phyloP scores from a whole-genome alignment of 2,113 vertebrate genomes.

The Cryptomyrus ogoouensis region DNA sequence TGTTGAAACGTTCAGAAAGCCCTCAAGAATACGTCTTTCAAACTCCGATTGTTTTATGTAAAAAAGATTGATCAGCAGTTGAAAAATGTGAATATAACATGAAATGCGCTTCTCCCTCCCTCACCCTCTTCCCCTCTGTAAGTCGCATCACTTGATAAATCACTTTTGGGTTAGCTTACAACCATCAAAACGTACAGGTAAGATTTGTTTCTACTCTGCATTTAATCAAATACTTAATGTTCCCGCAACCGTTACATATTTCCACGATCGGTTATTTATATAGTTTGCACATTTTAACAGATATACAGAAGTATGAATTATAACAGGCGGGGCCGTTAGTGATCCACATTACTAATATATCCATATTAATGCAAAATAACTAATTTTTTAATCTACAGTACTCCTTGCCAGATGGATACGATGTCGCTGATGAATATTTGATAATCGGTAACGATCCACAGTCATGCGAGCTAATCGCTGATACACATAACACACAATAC shows the following conservation, averaged over 20 bases:
- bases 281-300: not conserved
- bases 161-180: constrained; percentile 15
- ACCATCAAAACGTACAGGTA: constrained; percentile 7
- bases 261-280: not conserved
- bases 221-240: not conserved
- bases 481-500: not conserved
- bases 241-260: not conserved
- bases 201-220: not conserved
- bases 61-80: constrained; percentile 13
- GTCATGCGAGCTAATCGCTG: not conserved
- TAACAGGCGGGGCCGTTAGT: not conserved
- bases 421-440: not conserved
- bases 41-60: not conserved
- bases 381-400: not conserved
- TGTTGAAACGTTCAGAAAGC: not conserved
- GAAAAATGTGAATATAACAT: constrained; percentile 22
- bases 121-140: constrained; percentile 22
- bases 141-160: constrained; percentile 7
- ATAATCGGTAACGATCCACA: not conserved
- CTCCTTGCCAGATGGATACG: not conserved
- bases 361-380: not conserved
- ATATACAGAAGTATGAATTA: not conserved
- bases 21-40: constrained; percentile 3
- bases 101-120: constrained; percentile 20
- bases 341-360: not conserved